Base-by-base conservation (phyloP, 2,797 vertebrate species). In the Sebastes matsubarae region DNA sequence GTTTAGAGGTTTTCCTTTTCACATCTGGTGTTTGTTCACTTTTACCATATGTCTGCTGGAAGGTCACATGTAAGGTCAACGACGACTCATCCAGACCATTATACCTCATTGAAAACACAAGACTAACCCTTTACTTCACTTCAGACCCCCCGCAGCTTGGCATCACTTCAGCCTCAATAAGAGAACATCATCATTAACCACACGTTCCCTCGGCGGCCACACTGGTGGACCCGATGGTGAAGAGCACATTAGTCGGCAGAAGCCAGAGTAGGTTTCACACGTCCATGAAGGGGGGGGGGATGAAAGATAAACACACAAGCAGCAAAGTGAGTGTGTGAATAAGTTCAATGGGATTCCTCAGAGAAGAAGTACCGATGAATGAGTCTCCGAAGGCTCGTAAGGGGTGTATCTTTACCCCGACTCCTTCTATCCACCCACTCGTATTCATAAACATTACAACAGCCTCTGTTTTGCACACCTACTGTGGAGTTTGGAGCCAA, bases 301-400 rank as follows among this genome's bases (percentile, higher is more conserved):
- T 58, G 38, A 73, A 52, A 72, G 60, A 73, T 38, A 64, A 73
- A 83, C 46, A 83, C 36, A 64, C 85, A 95, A 89, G 90, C 65
- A 67, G 81, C 79, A 91, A 79, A 93, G 69, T 89, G 88, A 90
- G 83, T 11, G 13, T 91, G 82, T 87, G 95, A 96, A 89, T 93
- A 73, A 94, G 90, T 91, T 96, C 93, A 94, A 89, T 92, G 70
- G 85, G 87, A 95, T 96, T 96, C 94, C 90, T 95, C 93, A 87
- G 94, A 95, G 90, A 91, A 91, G 58, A 81, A 36, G 78, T 65
- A 65, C 91, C 95, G 92, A 96, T 71, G 92, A 94, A 96, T 94
- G 93, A 90, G 90, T 95, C 95, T 92, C 94, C 1, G 10, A 79
- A 83, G 95, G 74, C 80, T 84, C 91, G 81, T 93, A 93, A 94